A percentile compares a stretch with the other conserved stretches of the same genome.
Conservation (phyloP, 2,888 invertebrate species). For the Xylophagus ater region DNA sequence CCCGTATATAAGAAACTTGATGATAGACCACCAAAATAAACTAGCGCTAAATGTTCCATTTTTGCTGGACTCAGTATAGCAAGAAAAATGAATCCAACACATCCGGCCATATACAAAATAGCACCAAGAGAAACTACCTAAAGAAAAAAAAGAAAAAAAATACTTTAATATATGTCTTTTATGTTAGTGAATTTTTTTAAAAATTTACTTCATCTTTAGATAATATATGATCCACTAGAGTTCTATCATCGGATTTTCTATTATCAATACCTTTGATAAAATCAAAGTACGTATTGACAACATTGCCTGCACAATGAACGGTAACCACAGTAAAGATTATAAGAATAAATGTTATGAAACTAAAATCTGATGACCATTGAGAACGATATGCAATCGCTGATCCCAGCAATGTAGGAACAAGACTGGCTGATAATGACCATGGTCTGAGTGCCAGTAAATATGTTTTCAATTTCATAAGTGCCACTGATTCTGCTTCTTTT, state of each 20-base stretch:
- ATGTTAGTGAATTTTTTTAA: background rate
- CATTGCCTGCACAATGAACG: slow-evolving; percentile 92
- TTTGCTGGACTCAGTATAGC: slow-evolving; percentile 75
- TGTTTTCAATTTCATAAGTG: slow-evolving; percentile 77
- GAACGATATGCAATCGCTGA: slow-evolving; percentile 79
- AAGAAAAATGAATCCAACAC: slow-evolving; percentile 67
- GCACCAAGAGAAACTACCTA: slow-evolving; percentile 83
- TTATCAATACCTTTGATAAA: slow-evolving; percentile 90
- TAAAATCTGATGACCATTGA: slow-evolving; percentile 63
- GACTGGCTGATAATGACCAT: slow-evolving; percentile 86
- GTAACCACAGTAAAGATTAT: slow-evolving; percentile 79
- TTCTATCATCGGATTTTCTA: slow-evolving; percentile 85
- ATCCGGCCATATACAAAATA: slow-evolving; percentile 76
- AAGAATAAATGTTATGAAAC: slow-evolving; percentile 63
- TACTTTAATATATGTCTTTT: background rate
- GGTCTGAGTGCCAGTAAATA: slow-evolving; percentile 82
- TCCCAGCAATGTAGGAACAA: slow-evolving; percentile 83
- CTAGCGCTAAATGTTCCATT: slow-evolving; percentile 88
- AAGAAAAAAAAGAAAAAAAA: slow-evolving; percentile 15
- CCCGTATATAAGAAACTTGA: slow-evolving; percentile 95
- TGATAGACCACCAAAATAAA: slow-evolving; percentile 90
- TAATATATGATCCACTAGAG: slow-evolving; percentile 85
- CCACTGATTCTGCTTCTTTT: slow-evolving; percentile 14
- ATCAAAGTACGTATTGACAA: slow-evolving; percentile 94
- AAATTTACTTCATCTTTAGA: slow-evolving; percentile 52